Conservation (phyloP, 2,888 invertebrate genomes). For the Agonum fuliginosum region DNA sequence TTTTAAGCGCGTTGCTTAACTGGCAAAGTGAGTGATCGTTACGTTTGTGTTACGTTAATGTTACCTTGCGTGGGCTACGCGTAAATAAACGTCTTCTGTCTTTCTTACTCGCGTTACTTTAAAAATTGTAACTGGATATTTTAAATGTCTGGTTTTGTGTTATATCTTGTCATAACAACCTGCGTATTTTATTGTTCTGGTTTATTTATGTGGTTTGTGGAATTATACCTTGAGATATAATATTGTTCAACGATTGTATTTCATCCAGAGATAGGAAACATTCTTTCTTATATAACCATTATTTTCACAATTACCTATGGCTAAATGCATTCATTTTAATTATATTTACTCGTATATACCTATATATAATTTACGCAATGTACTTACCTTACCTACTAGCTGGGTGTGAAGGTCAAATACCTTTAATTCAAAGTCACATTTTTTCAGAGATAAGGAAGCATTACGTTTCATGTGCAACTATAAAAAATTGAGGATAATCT, state of each 20-base stretch:
- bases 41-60: slow-evolving; percentile 18
- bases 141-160: slow-evolving; percentile 17
- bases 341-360: no score
- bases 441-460: no score
- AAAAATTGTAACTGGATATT: slow-evolving; percentile 27
- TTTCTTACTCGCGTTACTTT: background rate
- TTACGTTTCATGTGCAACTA: no score
- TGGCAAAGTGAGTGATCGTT: slow-evolving; percentile 17
- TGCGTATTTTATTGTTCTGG: slow-evolving; percentile 8
- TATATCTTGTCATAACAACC: background rate
- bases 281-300: background rate
- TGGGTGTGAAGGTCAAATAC: no score
- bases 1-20: slow-evolving; percentile 33
- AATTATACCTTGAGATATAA: background rate
- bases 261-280: background rate
- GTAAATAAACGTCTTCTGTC: slow-evolving; percentile 42
- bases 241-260: background rate
- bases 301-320: background rate
- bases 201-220: background rate
- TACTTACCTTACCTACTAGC: no score
- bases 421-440: no score
- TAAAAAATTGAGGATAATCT: no score
- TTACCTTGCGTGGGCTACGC: slow-evolving; percentile 24
- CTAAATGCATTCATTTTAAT: background rate
- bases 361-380: no score